Percentiles rank a stretch among this genome's conserved stretches.
Evolutionary conservation across 1,140 invertebrate genomes (phyloP).

Genomic region (Drosophila prosaltans): DNA sequence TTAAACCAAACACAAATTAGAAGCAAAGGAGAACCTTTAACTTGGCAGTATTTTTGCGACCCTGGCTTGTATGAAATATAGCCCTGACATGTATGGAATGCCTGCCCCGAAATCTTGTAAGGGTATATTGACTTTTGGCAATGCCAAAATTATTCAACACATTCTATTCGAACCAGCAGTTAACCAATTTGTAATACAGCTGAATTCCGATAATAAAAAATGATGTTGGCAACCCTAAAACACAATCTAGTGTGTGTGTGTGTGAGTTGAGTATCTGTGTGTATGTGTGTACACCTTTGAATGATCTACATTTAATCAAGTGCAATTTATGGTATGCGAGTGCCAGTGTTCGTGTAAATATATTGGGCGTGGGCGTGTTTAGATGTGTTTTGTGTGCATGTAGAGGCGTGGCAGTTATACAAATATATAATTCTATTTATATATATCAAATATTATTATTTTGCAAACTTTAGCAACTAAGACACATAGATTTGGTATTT

Average conservation of each 20-base stretch:
- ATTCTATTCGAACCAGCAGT: too few relatives aligned
- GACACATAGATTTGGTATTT: constrained; percentile 63
- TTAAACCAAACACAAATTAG: too few relatives aligned
- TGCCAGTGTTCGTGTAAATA: constrained; percentile 33
- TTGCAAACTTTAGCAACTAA: constrained; percentile 71
- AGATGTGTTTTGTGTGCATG: constrained; percentile 31
- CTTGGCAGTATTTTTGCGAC: too few relatives aligned
- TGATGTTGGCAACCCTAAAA: constrained; percentile 3
- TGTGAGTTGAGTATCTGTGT: constrained; percentile 17
- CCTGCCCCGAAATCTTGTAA: too few relatives aligned
- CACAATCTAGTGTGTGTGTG: neutral
- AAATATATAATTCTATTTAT: constrained; percentile 28
- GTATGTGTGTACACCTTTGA: neutral
- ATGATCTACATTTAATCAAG: constrained; percentile 20
- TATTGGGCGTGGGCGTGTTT: neutral
- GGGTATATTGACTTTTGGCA: too few relatives aligned
- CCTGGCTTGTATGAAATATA: too few relatives aligned
- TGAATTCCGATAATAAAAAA: neutral
- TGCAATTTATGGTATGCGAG: constrained; percentile 55
- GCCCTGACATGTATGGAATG: too few relatives aligned
- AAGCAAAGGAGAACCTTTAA: too few relatives aligned
- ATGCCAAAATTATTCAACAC: too few relatives aligned
- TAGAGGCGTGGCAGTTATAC: constrained; percentile 61
- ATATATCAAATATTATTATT: neutral
- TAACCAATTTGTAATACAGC: too few relatives aligned